A percentile compares a stretch with the other conserved stretches of the same genome.
Conservation (phyloP, 2,797 vertebrate genomes). For the Amblyraja radiata region DNA sequence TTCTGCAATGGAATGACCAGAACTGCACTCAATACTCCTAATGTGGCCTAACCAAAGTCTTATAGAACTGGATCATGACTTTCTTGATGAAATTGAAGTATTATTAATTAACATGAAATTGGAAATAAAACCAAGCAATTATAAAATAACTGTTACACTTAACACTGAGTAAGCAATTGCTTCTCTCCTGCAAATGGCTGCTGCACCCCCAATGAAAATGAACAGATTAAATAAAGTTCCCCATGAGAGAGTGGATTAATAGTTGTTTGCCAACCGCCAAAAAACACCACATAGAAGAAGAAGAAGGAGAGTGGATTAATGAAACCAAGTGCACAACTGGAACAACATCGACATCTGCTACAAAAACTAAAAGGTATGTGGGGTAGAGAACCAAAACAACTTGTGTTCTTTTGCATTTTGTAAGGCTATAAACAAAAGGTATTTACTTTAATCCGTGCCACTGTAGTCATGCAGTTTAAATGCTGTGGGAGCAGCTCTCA, state of each 20-base stretch:
- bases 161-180: neutral
- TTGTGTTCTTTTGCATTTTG: neutral
- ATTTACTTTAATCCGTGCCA: neutral
- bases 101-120: neutral
- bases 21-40: too few relatives aligned
- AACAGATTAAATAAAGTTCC: too few relatives aligned
- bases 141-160: neutral
- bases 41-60: too few relatives aligned
- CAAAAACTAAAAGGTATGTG: neutral
- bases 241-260: neutral
- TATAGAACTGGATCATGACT: too few relatives aligned
- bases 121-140: too few relatives aligned
- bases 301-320: neutral
- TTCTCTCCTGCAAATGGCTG: neutral
- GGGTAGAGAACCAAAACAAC: neutral
- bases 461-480: neutral
- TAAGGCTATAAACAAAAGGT: neutral
- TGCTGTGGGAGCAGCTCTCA: neutral
- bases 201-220: constrained; percentile 20
- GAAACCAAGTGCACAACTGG: neutral
- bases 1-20: too few relatives aligned
- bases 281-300: too few relatives aligned
- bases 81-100: too few relatives aligned
- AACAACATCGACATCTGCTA: neutral
- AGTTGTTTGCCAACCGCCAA: too few relatives aligned